phyloP scores from a whole-genome alignment of 2,888 invertebrate species.

The Aspidiotus rigidus region DNA sequence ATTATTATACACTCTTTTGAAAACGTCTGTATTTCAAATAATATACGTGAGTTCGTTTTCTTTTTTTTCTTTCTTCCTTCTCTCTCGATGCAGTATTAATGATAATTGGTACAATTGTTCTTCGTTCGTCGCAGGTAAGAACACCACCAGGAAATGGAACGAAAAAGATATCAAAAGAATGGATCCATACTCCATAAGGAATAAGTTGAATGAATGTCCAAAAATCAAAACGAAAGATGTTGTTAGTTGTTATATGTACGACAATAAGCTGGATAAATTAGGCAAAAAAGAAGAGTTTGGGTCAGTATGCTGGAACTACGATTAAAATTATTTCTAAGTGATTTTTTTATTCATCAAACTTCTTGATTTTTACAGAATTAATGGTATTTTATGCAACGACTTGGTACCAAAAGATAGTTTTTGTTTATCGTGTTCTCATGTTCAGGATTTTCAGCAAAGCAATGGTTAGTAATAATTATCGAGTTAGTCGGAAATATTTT shows the following conservation, averaged over 20 bases:
- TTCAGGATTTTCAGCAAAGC: neutral
- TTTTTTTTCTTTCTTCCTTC: neutral
- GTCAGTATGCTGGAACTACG: neutral
- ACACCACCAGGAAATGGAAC: constrained; percentile 12
- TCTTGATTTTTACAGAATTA: constrained; percentile 9
- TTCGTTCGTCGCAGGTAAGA: constrained; percentile 6
- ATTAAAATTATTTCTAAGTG: neutral
- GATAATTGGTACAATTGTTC: neutral
- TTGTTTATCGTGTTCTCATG: constrained; percentile 19
- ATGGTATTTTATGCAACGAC: constrained; percentile 20
- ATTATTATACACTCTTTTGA: constrained; percentile 10
- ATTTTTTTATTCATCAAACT: neutral
- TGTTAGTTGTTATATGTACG: constrained; percentile 24
- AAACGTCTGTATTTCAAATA: constrained; percentile 5
- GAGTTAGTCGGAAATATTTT: too few relatives aligned
- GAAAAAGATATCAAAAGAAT: constrained; percentile 17
- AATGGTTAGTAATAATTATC: neutral
- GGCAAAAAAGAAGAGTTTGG: constrained; percentile 32
- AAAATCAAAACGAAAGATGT: constrained; percentile 28
- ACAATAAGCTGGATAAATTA: constrained; percentile 20
- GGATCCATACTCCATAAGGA: constrained; percentile 22
- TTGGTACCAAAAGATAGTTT: constrained; percentile 23
- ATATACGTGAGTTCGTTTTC: constrained; percentile 5
- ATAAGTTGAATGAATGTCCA: constrained; percentile 23
- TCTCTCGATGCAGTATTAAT: neutral